Base-by-base conservation (phyloP, 2,113 vertebrate genomes). In the Macquaria ambigua region DNA sequence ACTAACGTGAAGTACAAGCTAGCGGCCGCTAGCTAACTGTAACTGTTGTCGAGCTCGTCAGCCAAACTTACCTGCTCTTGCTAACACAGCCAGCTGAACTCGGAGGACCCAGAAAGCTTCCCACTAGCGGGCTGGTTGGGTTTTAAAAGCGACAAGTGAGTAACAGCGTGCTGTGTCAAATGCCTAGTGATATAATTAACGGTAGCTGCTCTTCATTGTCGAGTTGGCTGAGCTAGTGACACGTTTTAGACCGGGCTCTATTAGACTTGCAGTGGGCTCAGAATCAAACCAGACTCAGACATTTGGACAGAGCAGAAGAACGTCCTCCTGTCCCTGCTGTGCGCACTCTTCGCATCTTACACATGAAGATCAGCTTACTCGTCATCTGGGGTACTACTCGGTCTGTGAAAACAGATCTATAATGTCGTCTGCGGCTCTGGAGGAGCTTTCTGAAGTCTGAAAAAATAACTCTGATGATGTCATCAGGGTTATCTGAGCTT, bases 51-150 rank as follows among this genome's bases (percentile, higher is more conserved):
- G 0, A 64, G 55, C 28, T 70, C 16, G 3, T 69, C 3, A 15
- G 39, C 5, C 56, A 74, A 85, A 90, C 74, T 82, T 62, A 2
- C 21, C 20, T 25, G 18, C 37, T 48, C 25, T 15, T 55, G 76
- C 81, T 78, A 85, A 67, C 70, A 18, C 14, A 63, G 25, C 21
- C 28, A 5, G 15, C 48, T 79, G 75, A 63, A 72, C 46, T 63
- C 59, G 1, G 67, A 31, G 61, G 52, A 79, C 3, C 21, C 34
- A 6, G 11, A 55, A 63, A 66, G 28, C 52, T 20, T 52, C 23
- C 3, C 16, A 4, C 0, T 5, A 23, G 2, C 52, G 14, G 18
- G 18, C 25, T 50, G 55, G 5, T 25, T 53, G 28, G 41, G 2
- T 34, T 63, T 62, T 11, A 62, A 74, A 58, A 61, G 34, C 14